Percentiles rank a stretch among this genome's conserved stretches.
Conservation (phyloP, 2,888 invertebrate species). For the Sturmia bella region DNA sequence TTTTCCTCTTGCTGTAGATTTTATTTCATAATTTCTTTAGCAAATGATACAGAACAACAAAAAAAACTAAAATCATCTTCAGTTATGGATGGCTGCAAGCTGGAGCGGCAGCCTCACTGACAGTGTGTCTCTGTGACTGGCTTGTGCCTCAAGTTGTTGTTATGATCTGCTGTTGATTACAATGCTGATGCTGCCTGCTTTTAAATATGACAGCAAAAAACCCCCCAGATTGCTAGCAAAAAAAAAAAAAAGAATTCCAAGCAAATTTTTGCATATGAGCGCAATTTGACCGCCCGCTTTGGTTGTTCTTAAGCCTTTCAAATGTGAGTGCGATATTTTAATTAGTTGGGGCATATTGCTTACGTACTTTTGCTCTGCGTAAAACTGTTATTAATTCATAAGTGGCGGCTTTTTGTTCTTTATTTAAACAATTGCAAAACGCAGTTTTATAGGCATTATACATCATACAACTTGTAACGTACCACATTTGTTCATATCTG, state of each 20-base stretch:
- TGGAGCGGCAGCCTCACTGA: slow-evolving; percentile 13
- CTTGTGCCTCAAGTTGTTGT: slow-evolving; percentile 58
- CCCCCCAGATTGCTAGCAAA: slow-evolving; percentile 54
- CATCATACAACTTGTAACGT: slow-evolving; percentile 25
- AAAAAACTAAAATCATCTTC: slow-evolving; percentile 42
- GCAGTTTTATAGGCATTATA: slow-evolving; percentile 19
- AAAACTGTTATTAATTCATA: slow-evolving; percentile 16
- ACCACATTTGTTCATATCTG: slow-evolving; percentile 43
- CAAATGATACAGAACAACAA: slow-evolving; percentile 11
- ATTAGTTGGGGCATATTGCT: slow-evolving; percentile 76
- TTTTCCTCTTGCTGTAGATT: slow-evolving; percentile 29
- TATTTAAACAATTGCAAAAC: slow-evolving; percentile 45
- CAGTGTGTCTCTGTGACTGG: slow-evolving; percentile 10
- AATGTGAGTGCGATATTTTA: slow-evolving; percentile 78
- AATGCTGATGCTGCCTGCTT: slow-evolving; percentile 33
- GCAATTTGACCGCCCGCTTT: slow-evolving; percentile 33
- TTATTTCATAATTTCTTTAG: slow-evolving; percentile 51
- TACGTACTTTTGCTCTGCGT: slow-evolving; percentile 6
- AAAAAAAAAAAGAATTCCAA: background rate
- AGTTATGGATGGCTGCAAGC: slow-evolving; percentile 31
- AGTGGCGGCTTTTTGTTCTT: slow-evolving; percentile 66
- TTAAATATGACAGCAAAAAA: slow-evolving; percentile 30
- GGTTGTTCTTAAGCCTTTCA: slow-evolving; percentile 15
- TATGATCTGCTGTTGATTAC: slow-evolving; percentile 48
- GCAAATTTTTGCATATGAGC: slow-evolving; percentile 39